A percentile compares a stretch with the other conserved stretches of the same genome.
phyloP scores from a whole-genome alignment of 1,140 invertebrate genomes.

The Zaprionus ornatus region DNA sequence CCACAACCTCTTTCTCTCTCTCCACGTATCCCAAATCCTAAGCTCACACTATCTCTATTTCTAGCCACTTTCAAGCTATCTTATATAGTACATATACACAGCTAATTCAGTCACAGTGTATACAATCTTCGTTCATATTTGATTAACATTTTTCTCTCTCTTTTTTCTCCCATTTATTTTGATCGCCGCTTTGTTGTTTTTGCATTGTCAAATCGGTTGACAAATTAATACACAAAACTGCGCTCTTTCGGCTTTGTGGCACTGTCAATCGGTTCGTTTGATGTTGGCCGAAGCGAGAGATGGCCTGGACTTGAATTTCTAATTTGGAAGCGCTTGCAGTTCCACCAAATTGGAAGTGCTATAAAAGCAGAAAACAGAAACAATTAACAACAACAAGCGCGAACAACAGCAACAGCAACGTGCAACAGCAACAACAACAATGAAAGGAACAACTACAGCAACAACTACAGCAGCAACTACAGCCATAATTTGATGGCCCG shows the following conservation, averaged over 20 bases:
- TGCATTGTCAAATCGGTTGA: conserved; percentile 59
- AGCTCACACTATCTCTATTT: no score
- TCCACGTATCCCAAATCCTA: no score
- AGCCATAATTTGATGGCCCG: conserved; percentile 64
- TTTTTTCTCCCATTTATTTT: conserved; percentile 6
- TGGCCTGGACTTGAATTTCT: conserved; percentile 57
- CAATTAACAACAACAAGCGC: conserved; percentile 39
- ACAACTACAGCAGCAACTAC: conserved; percentile 1
- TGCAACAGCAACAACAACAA: conserved; percentile 5
- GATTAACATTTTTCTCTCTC: background rate
- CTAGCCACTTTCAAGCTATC: background rate
- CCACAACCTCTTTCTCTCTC: no score
- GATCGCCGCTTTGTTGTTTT: conserved; percentile 20
- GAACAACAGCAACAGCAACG: background rate
- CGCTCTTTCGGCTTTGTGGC: conserved; percentile 26
- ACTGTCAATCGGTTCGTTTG: conserved; percentile 55
- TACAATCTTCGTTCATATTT: conserved; percentile 4
- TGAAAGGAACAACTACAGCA: background rate
- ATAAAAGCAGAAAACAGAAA: conserved; percentile 49
- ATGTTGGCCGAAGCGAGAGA: conserved; percentile 47
- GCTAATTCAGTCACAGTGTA: background rate
- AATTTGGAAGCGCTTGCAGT: conserved; percentile 50
- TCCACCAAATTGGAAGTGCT: conserved; percentile 48
- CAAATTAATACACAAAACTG: conserved; percentile 72
- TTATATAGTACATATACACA: no score